Base-by-base conservation (phyloP, 2,888 invertebrate species). In the Lycaena phlaeas region DNA sequence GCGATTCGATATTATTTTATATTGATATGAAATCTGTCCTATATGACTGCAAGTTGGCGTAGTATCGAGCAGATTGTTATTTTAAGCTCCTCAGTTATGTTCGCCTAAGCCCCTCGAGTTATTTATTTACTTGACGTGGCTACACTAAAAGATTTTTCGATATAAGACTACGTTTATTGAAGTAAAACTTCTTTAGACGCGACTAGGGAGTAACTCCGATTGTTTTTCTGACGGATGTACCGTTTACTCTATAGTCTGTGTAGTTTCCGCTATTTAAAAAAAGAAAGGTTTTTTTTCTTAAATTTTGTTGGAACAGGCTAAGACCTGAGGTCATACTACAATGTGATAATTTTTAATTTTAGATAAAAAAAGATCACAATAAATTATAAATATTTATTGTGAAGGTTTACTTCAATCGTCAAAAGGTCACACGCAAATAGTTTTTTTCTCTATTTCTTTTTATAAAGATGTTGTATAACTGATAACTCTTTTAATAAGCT, bases 51-150 rank as follows among this genome's bases (percentile, higher is more conserved):
- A 18, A 34, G 22, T 12, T 18, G 12, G 22, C 22, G 4, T 12
- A 7, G 22, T 22, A 6, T 6, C 22, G 22, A 34, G 22, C 34
- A 22, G 18, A 34, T 34, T 34, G 34, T 34, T 34, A 34, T 22
- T 34, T 22, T 34, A 34, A 34, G 34, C 34, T 18, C 17, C 11
- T 18, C 34, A 11, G 12, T 18, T 34, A 34, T 22, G 12, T 18
- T 34, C 34, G 22, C 22, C 18, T 34, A 22, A 34, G 22, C 34
- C 34, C 22, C 22, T 34, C 18, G 18, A 34, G 34, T 18, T 18
- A 18, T 34, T 22, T 18, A 34, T 34, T 11, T 18, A 12, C 18
- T 34, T 17, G 17, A 22, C 12, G 22, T 9, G 34, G 12, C 18
- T 22, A 6, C 22, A 18, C 17, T 34, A 22, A 22, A 22, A 2